Base-by-base conservation (phyloP, 2,888 invertebrate genomes). In the Caenorhabditis sp. region DNA sequence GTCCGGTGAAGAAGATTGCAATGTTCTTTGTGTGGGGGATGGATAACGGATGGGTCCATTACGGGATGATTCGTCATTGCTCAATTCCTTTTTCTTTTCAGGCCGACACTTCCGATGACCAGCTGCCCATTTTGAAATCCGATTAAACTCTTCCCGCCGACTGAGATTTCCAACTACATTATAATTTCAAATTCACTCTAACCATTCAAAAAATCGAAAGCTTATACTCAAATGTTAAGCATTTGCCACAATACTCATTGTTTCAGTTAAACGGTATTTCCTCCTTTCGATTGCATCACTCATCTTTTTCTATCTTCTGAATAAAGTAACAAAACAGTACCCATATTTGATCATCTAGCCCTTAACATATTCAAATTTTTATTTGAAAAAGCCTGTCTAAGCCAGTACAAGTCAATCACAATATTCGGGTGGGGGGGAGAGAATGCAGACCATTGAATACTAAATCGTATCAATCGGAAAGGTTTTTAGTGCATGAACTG, bases 321-420 rank as follows among this genome's bases (percentile, higher is more conserved):
- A n/a, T n/a, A n/a, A n/a, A n/a, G n/a, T n/a, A n/a, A n/a, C n/a
- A n/a, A n/a, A n/a, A n/a, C n/a, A n/a, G n/a, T n/a, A n/a, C n/a
- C n/a, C n/a, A n/a, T n/a, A n/a, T n/a, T n/a, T n/a, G n/a, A n/a
- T n/a, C n/a, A n/a, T n/a, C n/a, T n/a, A n/a, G n/a, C n/a, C n/a
- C n/a, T n/a, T 61, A 76, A 76, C 76, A 67, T 60, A 44, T 67
- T 55, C 60, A 76, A 76, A 67, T 15, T 18, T 74, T 76, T 51
- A 67, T 76, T 67, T 65, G 65, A 60, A 56, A 56, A 37, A 32
- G 47, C 32, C 65, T 58, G 58, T 67, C 67, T 74, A 74, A 65
- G 65, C 67, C 67, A 74, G 74, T 60, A 58, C 15, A 68, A 20
- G 15, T 61, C 53, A 26, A 76, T 76, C 76, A 76, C 76, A 76